These are phyloP conservation scores for Nomada goodeniana DNA, from an alignment of 2,888 invertebrate species.

Conservation along the genomic window DNA sequence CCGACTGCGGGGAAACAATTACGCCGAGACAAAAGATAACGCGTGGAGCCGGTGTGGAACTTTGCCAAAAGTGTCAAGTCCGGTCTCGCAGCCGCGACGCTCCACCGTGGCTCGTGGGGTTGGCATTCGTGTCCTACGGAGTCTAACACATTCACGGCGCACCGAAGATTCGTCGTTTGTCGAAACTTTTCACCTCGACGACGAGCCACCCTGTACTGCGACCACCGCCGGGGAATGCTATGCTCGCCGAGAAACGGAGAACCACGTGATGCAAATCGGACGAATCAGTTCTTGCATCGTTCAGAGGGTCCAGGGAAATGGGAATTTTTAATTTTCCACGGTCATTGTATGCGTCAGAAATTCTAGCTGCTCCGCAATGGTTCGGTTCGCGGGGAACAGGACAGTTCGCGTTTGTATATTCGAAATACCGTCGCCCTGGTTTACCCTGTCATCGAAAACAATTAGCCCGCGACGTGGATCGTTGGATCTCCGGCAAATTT, in stretches of 20 bases:
- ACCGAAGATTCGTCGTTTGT: neutral
- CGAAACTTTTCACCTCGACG: slow-evolving; percentile 38
- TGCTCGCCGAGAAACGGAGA: slow-evolving; percentile 19
- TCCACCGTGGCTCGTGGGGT: slow-evolving; percentile 39
- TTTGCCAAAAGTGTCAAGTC: slow-evolving; percentile 77
- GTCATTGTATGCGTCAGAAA: no score
- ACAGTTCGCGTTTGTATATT: neutral
- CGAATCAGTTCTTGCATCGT: no score
- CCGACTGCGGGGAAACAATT: slow-evolving; percentile 76
- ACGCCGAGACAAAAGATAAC: slow-evolving; percentile 78
- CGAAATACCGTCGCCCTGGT: neutral
- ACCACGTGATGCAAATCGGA: no score
- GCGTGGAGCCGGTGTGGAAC: slow-evolving; percentile 73
- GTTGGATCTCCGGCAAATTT: slow-evolving; percentile 15
- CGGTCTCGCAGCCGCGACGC: slow-evolving; percentile 15
- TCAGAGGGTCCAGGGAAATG: no score
- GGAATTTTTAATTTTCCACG: no score
- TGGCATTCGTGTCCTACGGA: slow-evolving; percentile 32
- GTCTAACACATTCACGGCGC: slow-evolving; percentile 34
- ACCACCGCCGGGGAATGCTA: slow-evolving; percentile 18
- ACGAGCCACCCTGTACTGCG: slow-evolving; percentile 1
- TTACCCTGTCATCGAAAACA: slow-evolving; percentile 8
- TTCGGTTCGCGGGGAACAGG: neutral
- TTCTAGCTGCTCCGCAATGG: no score
- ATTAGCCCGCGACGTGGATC: neutral